phyloP scores from a whole-genome alignment of 1,140 invertebrate genomes.

The Probaryconus sp. region DNA sequence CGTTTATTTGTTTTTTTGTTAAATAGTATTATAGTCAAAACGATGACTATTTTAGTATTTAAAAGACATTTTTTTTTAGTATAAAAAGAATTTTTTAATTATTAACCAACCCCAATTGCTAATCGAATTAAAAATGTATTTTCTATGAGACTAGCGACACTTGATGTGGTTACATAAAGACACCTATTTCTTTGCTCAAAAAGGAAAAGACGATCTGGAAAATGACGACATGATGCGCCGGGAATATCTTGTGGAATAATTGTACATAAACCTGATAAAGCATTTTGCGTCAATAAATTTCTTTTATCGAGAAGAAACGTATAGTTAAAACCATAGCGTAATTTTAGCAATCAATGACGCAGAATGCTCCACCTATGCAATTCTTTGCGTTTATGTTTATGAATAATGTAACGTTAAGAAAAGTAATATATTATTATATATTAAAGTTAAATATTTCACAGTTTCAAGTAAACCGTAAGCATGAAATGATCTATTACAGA shows the following conservation, averaged over 20 bases:
- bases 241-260: not conserved
- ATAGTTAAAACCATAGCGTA: not conserved
- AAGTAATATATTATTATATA: conserved; percentile 15
- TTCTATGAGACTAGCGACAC: not conserved
- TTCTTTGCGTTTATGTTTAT: too few relatives aligned
- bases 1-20: too few relatives aligned
- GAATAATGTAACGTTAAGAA: conserved; percentile 2
- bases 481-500: too few relatives aligned
- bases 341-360: not conserved
- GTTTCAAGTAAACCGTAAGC: not conserved
- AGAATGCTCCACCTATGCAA: not conserved
- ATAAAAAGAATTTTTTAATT: too few relatives aligned
- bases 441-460: conserved; percentile 1
- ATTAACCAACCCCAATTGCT: not conserved
- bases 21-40: too few relatives aligned
- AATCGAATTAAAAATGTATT: not conserved
- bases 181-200: conserved; percentile 19
- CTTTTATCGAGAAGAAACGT: not conserved
- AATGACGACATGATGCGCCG: not conserved
- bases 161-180: conserved; percentile 8
- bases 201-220: conserved; percentile 24
- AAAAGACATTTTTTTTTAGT: too few relatives aligned
- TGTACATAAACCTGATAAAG: conserved; percentile 5
- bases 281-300: not conserved
- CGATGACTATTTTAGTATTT: too few relatives aligned